phyloP scores from a whole-genome alignment of 2,888 invertebrate species.

The Lycia hirtaria region DNA sequence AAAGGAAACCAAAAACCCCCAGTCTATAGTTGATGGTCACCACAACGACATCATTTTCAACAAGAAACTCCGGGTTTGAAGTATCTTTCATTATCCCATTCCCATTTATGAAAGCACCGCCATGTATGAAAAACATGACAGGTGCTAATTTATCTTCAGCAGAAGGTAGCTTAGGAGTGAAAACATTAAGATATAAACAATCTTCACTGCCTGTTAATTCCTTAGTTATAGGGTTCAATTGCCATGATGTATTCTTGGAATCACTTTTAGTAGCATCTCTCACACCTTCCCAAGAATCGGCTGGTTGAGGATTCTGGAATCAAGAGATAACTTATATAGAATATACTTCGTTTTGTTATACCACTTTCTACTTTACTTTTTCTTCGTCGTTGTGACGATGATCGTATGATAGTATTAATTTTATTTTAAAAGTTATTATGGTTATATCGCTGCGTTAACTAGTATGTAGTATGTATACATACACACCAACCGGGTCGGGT shows the following conservation, averaged over 20 bases:
- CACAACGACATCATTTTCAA: constrained; percentile 63
- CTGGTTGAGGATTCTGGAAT: constrained; percentile 67
- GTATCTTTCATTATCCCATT: constrained; percentile 57
- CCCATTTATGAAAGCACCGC: constrained; percentile 66
- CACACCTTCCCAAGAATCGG: constrained; percentile 70
- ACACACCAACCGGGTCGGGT: no score
- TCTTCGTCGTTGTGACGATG: no score
- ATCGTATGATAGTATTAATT: no score
- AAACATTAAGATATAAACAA: constrained; percentile 70
- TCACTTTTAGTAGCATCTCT: constrained; percentile 76
- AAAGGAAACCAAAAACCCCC: no score
- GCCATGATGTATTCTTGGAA: constrained; percentile 49
- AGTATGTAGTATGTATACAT: no score
- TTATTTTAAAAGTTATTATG: no score
- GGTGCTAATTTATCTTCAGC: constrained; percentile 46
- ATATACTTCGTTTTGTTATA: no score
- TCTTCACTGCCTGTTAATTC: constrained; percentile 61
- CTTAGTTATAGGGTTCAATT: constrained; percentile 46
- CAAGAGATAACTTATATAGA: no score
- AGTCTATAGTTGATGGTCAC: constrained; percentile 75
- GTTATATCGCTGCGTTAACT: no score
- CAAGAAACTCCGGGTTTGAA: constrained; percentile 65
- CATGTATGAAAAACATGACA: constrained; percentile 69
- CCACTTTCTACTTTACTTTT: no score
- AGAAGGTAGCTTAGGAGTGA: constrained; percentile 56